Base-by-base conservation (phyloP, 1,140 invertebrate genomes). In the Pseudomyrmex flavicornis region DNA sequence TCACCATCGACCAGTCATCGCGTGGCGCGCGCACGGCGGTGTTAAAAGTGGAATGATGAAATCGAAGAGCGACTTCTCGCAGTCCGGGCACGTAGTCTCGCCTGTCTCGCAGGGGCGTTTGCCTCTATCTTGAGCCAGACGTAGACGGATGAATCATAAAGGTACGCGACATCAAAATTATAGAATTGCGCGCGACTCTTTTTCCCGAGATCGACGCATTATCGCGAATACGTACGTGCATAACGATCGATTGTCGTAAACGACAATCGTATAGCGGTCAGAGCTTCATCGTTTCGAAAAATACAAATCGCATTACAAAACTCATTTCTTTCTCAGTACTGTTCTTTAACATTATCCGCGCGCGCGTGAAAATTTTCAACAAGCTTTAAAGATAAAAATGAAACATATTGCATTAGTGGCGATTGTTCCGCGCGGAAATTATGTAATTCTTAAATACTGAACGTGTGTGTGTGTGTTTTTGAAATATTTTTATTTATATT, bases 121-220 rank as follows among this genome's bases (percentile, higher is more conserved):
- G 62, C 73, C 35, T 5, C 35, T 82, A 63, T 75, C 72, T 82
- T 76, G 58, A 26, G 59, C 46, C 58, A 58, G 80, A 82, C 58
- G 22, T 46, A 56, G 80, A 76, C 80, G 80, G 76, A 82, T 82
- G 48, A 82, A 82, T 82, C 80, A 52, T 74, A 76, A 82, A 75
- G 58, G 52, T 82, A 63, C 46, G 68, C 58, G 79, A 52, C n/a
- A 82, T 74, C 10, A 35, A 44, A 82, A 82, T 82, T 76, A 75
- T 56, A 62, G 44, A 75, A 75, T 48, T 46, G 17, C 13, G 20
- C 9, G 59, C 35, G 5, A 35, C 35, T 35, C 0, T 13, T 56
- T 62, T 12, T 26, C 76, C 13, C 35, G 20, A 22, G 2, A 76
- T 62, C 56, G 68, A n/a, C 50, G 44, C 13, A 17, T 69, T 26